Evolutionary conservation across 1,140 invertebrate genomes (phyloP).

Genomic region (Ephestia elutella): DNA sequence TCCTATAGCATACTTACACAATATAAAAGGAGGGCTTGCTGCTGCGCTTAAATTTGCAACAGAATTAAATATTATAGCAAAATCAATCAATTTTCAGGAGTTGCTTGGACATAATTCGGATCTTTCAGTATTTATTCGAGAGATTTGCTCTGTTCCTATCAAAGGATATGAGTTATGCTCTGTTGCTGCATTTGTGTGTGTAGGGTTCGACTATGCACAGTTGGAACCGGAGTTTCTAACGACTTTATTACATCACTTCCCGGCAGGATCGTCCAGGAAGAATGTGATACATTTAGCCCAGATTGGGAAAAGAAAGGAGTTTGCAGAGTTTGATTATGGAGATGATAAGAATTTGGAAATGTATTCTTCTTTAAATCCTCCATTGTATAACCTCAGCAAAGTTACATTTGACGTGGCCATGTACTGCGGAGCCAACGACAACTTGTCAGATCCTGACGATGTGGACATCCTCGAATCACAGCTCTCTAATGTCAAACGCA

Average conservation of each 20-base stretch:
- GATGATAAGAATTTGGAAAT: slow-evolving; percentile 55
- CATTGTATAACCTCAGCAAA: slow-evolving; percentile 72
- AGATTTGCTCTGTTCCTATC: background rate
- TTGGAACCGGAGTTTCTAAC: slow-evolving; percentile 23
- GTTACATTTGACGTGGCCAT: slow-evolving; percentile 75
- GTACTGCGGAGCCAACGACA: slow-evolving; percentile 76
- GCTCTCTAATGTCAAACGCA: slow-evolving; percentile 68
- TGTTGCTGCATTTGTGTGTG: background rate
- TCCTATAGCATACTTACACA: slow-evolving; percentile 71
- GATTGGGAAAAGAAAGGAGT: slow-evolving; percentile 68
- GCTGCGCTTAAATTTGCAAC: slow-evolving; percentile 18
- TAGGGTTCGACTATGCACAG: slow-evolving; percentile 22
- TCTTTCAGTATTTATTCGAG: background rate
- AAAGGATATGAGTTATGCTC: background rate
- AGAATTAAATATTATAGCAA: slow-evolving; percentile 10
- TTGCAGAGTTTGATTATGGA: slow-evolving; percentile 70
- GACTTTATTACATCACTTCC: slow-evolving; percentile 32
- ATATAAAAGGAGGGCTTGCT: slow-evolving; percentile 19
- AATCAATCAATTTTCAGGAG: background rate
- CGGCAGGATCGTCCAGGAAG: slow-evolving; percentile 74
- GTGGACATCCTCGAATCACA: slow-evolving; percentile 59
- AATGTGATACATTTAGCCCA: slow-evolving; percentile 80
- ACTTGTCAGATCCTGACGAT: slow-evolving; percentile 72
- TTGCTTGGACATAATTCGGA: background rate
- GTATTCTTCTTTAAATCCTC: slow-evolving; percentile 71